Evolutionary conservation across 92 coral and sea anemone genomes (phyloP).

Genomic region (Porites divaricata): DNA sequence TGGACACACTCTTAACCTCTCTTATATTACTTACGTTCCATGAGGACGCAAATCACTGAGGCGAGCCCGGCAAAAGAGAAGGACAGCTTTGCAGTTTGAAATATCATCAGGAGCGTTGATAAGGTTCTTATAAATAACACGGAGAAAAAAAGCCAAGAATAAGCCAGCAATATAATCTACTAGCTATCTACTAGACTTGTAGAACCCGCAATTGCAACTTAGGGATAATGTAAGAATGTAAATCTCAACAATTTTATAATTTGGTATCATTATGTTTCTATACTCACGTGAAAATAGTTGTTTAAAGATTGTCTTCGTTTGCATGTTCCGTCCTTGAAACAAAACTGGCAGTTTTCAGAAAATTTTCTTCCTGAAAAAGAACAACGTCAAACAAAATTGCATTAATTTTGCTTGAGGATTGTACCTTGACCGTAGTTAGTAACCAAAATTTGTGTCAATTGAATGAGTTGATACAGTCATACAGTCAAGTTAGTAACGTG

Average conservation of each 20-base stretch:
- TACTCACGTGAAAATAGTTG: conserved; percentile 65
- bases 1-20: too few relatives aligned
- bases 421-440: too few relatives aligned
- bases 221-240: too few relatives aligned
- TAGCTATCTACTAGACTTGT: too few relatives aligned
- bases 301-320: conserved; percentile 53
- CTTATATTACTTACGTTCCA: conserved; percentile 46
- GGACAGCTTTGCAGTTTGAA: conserved; percentile 43
- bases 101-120: conserved; percentile 58
- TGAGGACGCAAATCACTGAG: conserved; percentile 57
- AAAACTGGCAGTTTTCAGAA: conserved; percentile 57
- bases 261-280: neutral
- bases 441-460: too few relatives aligned
- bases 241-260: too few relatives aligned
- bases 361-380: conserved; percentile 46
- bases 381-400: neutral
- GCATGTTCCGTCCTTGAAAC: conserved; percentile 68
- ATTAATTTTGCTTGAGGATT: too few relatives aligned
- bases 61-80: conserved; percentile 58
- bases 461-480: too few relatives aligned
- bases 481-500: too few relatives aligned
- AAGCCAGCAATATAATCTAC: too few relatives aligned
- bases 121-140: conserved; percentile 42
- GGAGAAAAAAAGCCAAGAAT: neutral
- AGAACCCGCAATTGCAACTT: too few relatives aligned